phyloP scores from a whole-genome alignment of 2,113 vertebrate species.

The Lepus americanus region DNA sequence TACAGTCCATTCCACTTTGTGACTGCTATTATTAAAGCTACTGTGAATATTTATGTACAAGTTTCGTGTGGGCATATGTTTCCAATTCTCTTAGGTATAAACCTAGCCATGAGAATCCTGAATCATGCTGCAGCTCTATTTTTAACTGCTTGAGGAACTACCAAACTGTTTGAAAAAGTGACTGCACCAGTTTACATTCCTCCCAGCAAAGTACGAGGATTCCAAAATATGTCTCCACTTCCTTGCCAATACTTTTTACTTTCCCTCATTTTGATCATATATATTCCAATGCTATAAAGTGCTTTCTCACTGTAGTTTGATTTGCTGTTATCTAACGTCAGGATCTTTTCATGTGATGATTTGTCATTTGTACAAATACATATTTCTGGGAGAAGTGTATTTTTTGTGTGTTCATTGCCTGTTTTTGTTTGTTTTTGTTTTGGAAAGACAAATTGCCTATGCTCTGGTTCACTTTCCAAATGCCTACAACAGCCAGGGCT shows the following conservation, averaged over 20 bases:
- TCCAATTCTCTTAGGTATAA: neutral
- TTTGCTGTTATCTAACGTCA: neutral
- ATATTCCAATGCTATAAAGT: neutral
- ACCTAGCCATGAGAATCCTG: neutral
- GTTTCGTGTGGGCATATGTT: neutral
- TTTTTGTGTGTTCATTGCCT: neutral
- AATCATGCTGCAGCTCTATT: neutral
- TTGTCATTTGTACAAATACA: neutral
- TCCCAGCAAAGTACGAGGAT: neutral
- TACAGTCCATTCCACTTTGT: neutral
- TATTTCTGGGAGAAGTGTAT: neutral
- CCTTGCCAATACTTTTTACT: neutral
- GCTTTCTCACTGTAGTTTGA: neutral
- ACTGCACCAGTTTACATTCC: neutral
- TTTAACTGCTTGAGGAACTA: conserved; percentile 13
- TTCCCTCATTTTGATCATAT: neutral
- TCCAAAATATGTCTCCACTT: neutral
- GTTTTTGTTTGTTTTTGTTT: neutral
- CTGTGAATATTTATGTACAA: neutral
- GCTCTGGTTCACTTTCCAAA: too few relatives aligned
- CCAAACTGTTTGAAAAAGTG: neutral
- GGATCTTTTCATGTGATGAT: neutral
- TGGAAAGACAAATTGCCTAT: too few relatives aligned
- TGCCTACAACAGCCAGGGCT: too few relatives aligned
- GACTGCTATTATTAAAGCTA: neutral